Percentiles rank a stretch among this genome's conserved stretches.
Evolutionary conservation across 2,113 vertebrate species (phyloP).

Genomic region (Calypte anna): DNA sequence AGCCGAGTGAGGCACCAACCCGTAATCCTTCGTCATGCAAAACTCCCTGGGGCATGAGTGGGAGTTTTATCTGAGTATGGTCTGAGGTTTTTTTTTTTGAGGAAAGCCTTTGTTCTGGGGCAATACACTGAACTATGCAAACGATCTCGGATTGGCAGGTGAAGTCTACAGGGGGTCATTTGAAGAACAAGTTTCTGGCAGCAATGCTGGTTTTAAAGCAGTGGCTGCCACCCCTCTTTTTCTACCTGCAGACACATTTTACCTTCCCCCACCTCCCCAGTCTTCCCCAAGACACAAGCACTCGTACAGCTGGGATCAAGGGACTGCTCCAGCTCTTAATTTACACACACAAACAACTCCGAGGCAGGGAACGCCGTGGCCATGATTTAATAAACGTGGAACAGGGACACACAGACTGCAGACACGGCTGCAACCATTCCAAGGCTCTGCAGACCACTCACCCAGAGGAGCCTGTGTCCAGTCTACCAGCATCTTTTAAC

Average conservation of each 20-base stretch:
- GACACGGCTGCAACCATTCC: not conserved
- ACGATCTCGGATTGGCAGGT: not conserved
- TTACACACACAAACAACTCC: accelerated
- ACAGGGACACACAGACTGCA: not conserved
- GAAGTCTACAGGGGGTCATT: constrained; percentile 21
- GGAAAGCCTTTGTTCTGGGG: constrained; percentile 48
- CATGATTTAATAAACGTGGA: not conserved
- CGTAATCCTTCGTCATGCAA: constrained; percentile 39
- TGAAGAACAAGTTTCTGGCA: constrained; percentile 18
- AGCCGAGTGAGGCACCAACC: constrained; percentile 38
- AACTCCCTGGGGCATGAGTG: constrained; percentile 50
- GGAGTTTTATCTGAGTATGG: constrained; percentile 58
- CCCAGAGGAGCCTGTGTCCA: not conserved
- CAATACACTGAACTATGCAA: constrained; percentile 28
- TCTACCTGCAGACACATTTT: not conserved
- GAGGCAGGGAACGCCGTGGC: not conserved
- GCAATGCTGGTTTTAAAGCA: not conserved
- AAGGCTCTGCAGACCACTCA: not conserved
- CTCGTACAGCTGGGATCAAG: not conserved
- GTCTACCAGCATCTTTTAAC: not conserved
- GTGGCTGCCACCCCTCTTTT: not conserved
- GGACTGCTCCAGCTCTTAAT: not conserved
- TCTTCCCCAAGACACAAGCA: not conserved
- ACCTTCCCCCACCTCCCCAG: not conserved
- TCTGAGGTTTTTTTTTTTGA: not conserved